These are phyloP conservation scores for Pediacus dermestoides DNA, from an alignment of 2,888 invertebrate genomes.

Conservation along the genomic window DNA sequence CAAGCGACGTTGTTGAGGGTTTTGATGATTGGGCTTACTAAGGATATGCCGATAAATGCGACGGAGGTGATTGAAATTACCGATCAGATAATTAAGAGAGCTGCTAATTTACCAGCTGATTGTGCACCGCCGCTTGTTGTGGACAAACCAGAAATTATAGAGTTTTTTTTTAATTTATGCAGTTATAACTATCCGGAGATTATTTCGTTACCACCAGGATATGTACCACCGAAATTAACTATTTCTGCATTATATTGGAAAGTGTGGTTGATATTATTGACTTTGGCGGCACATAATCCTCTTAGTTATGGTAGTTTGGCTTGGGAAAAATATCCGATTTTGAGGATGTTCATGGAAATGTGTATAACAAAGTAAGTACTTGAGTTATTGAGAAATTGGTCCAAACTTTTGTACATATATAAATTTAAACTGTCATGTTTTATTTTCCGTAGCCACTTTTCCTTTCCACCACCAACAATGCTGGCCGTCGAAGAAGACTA, in stretches of 20 bases:
- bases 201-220: conserved; percentile 80
- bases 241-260: conserved; percentile 95
- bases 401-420: background rate
- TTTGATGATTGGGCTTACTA: conserved; percentile 69
- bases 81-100: conserved; percentile 79
- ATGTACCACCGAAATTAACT: conserved; percentile 78
- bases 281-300: conserved; percentile 92
- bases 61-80: conserved; percentile 83
- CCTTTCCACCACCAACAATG: conserved; percentile 68
- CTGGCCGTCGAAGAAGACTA: conserved; percentile 58
- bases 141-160: conserved; percentile 80
- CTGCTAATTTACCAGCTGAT: conserved; percentile 72
- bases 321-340: conserved; percentile 87
- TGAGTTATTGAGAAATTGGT: background rate
- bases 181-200: conserved; percentile 92
- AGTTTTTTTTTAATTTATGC: conserved; percentile 85
- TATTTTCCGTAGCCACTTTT: conserved; percentile 57
- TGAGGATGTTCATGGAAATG: conserved; percentile 90
- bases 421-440: conserved; percentile 6
- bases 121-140: conserved; percentile 70
- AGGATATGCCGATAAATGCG: conserved; percentile 77
- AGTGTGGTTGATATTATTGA: conserved; percentile 82
- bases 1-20: conserved; percentile 82
- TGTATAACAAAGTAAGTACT: conserved; percentile 84
- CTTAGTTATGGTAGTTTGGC: conserved; percentile 78